A percentile compares a stretch with the other conserved stretches of the same genome.
Conservation (phyloP, 2,797 vertebrate species). For the Astyanax mexicanus region DNA sequence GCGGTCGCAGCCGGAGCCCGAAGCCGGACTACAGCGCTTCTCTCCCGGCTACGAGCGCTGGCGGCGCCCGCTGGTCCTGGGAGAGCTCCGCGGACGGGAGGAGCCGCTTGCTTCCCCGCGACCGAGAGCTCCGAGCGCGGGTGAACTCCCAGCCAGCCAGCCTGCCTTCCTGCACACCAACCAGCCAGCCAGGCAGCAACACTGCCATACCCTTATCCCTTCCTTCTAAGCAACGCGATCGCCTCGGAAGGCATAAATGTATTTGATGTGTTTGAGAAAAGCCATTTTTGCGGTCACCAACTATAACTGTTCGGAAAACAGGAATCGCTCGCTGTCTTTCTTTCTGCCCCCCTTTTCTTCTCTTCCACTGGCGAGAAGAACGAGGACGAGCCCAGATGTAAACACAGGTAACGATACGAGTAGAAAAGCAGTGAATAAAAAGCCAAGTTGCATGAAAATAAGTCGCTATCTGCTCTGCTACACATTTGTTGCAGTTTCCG, state of each 20-base stretch:
- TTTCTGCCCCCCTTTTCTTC: constrained; percentile 71
- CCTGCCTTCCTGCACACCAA: too few species aligned
- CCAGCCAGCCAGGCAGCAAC: too few species aligned
- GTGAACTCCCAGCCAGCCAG: constrained; percentile 58
- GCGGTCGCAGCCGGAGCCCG: constrained; percentile 79
- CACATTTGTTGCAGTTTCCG: constrained; percentile 65
- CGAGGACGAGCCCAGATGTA: constrained; percentile 83
- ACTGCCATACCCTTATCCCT: constrained; percentile 64
- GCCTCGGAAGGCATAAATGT: constrained; percentile 69
- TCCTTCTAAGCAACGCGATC: constrained; percentile 53
- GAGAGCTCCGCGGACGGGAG: constrained; percentile 66
- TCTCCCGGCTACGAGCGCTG: constrained; percentile 76
- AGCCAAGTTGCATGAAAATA: constrained; percentile 76
- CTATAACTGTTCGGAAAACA: constrained; percentile 70
- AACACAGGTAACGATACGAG: constrained; percentile 83
- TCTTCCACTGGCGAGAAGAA: constrained; percentile 79
- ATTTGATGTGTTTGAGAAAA: constrained; percentile 71
- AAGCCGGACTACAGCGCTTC: constrained; percentile 81
- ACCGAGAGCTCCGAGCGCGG: too few species aligned
- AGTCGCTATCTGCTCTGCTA: constrained; percentile 70
- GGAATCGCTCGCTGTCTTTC: constrained; percentile 82
- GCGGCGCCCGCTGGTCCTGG: constrained; percentile 76
- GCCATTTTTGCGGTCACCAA: constrained; percentile 68
- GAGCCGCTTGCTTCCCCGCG: constrained; percentile 36
- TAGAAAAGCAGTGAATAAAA: constrained; percentile 69